Evolutionary conservation across 2,888 invertebrate genomes (phyloP).

Genomic region (Acholoe squamosa): DNA sequence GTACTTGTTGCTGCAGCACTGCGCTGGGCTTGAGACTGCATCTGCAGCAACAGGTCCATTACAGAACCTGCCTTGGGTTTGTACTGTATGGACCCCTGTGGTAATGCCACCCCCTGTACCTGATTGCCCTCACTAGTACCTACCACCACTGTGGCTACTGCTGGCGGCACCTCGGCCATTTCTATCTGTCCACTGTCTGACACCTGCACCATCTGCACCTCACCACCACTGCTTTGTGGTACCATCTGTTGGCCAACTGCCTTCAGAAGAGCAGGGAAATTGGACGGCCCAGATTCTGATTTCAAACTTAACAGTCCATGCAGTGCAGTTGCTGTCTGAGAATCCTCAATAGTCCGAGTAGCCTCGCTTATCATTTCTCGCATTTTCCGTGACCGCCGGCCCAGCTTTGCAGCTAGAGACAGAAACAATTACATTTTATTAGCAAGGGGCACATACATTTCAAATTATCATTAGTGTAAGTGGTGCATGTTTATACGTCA

Average conservation of each 20-base stretch:
- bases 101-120: constrained; percentile 9
- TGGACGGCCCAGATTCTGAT: constrained; percentile 70
- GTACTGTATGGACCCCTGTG: constrained; percentile 2
- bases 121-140: not conserved
- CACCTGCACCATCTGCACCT: constrained; percentile 61
- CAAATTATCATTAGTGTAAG: too few relatives aligned
- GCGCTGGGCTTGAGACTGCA: constrained; percentile 68
- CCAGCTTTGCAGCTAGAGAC: constrained; percentile 82
- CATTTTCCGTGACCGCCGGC: constrained; percentile 82
- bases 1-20: not conserved
- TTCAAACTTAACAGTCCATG: constrained; percentile 82
- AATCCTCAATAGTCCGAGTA: constrained; percentile 81
- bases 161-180: constrained; percentile 54
- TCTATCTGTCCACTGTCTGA: constrained; percentile 65
- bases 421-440: not conserved
- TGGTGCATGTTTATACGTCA: too few relatives aligned
- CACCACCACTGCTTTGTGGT: not conserved
- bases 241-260: constrained; percentile 67
- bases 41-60: constrained; percentile 68
- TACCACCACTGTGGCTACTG: constrained; percentile 58
- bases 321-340: constrained; percentile 82
- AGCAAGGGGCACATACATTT: not conserved
- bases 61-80: constrained; percentile 62
- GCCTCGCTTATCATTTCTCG: constrained; percentile 80
- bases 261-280: constrained; percentile 68